Conservation (phyloP, 2,797 vertebrate genomes). For the Gallinago stenura region DNA sequence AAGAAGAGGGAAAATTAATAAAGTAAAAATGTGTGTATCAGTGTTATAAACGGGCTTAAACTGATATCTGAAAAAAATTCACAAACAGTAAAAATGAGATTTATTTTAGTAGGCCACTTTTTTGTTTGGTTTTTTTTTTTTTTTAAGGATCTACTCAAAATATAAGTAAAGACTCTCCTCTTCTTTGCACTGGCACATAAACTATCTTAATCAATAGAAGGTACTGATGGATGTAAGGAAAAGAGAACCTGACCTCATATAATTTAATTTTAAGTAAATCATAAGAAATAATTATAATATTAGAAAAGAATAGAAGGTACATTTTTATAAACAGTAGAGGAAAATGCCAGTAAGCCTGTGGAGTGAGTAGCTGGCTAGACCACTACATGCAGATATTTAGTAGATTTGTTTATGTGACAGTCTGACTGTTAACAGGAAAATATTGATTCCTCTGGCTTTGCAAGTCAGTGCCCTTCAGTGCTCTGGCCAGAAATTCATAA, state of each 20-base stretch:
- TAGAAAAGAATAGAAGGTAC: background rate
- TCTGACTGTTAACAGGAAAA: slow-evolving; percentile 51
- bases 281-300: background rate
- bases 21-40: background rate
- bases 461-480: slow-evolving; percentile 50
- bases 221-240: background rate
- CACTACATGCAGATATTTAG: background rate
- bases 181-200: background rate
- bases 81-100: background rate
- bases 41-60: background rate
- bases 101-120: background rate
- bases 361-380: background rate
- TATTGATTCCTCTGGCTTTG: slow-evolving; percentile 60
- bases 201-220: background rate
- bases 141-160: background rate
- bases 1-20: background rate
- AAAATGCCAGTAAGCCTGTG: background rate
- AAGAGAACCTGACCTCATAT: background rate
- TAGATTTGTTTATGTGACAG: slow-evolving; percentile 52
- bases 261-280: background rate
- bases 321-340: background rate
- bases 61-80: background rate
- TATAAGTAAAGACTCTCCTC: background rate
- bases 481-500: slow-evolving; percentile 54
- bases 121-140: background rate